Base-by-base conservation (phyloP, 2,888 invertebrate genomes). In the Acanthosepion esculentum region DNA sequence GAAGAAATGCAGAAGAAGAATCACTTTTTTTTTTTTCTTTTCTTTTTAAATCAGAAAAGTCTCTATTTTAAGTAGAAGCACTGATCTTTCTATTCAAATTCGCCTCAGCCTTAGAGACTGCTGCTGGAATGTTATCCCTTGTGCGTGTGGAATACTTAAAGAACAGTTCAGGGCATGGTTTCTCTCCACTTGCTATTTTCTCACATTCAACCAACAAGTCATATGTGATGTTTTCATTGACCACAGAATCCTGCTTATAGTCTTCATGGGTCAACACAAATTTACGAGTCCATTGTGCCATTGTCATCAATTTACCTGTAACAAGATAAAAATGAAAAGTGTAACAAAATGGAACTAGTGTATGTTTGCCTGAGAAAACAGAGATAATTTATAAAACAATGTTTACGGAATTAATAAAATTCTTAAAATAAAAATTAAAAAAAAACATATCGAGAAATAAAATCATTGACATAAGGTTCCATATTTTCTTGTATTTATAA, bases 221-320 rank as follows among this genome's bases (percentile, higher is more conserved):
- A 94, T 97, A 97, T 95, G 96, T 96, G 41, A 97, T 96, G 48
- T 95, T 94, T 33, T 99, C 99, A 0, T 98, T 98, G 26, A 99
- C 98, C 92, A 98, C 98, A 0, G 99, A 99, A 97, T 99, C 99
- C 97, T 98, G 98, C 96, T 98, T 98, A 98, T 99, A 99, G 93
- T 98, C 98, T 0, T 99, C 98, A 98, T 99, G 99, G 33, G 98
- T 98, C 91, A 98, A 98, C 94, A 99, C 98, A 98, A 99, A 99
- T 95, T 98, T 98, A 94, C 99, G 98, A 97, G 99, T 98, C 99
- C 99, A 99, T 64, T 98, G 98, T 92, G 99, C 99, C 96, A 99
- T 99, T 94, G 99, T 99, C 97, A 98, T 98, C 94, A 99, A 98
- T 97, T 99, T 98, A 55, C 99, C 99, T 96, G 96, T 10, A 53